These are phyloP conservation scores for Himalopsyche kuldschensis DNA, from an alignment of 2,888 invertebrate genomes.

Conservation along the genomic window DNA sequence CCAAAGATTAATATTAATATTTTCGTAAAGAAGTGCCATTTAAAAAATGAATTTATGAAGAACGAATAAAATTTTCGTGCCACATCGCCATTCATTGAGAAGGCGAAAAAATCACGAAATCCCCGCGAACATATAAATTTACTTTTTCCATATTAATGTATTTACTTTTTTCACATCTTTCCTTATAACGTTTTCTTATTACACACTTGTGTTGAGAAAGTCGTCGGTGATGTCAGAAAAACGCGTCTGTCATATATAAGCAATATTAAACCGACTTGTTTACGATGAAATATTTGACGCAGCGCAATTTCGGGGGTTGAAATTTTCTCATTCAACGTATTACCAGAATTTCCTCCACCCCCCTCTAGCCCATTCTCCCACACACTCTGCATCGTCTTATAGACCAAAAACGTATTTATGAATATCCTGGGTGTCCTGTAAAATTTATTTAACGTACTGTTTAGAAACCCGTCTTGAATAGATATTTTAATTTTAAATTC, in stretches of 20 bases:
- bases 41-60: too few species aligned
- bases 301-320: constrained; percentile 36
- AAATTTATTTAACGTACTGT: background rate
- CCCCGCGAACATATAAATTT: background rate
- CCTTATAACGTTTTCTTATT: background rate
- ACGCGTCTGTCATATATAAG: constrained; percentile 38
- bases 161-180: background rate
- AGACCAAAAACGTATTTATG: background rate
- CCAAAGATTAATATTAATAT: too few species aligned
- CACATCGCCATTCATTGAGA: background rate
- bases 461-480: too few species aligned
- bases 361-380: constrained; percentile 8
- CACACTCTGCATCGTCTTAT: constrained; percentile 5
- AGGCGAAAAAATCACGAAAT: background rate
- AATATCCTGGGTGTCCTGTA: background rate
- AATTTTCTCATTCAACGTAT: constrained; percentile 32
- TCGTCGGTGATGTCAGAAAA: constrained; percentile 20
- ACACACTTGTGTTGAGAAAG: background rate
- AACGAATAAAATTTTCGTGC: too few species aligned
- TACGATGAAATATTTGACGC: constrained; percentile 41
- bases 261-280: constrained; percentile 39
- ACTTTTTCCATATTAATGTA: background rate
- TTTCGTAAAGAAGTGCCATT: too few species aligned
- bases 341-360: constrained; percentile 2
- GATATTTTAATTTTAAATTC: too few species aligned